Percentiles rank a stretch among this genome's conserved stretches.
These are phyloP conservation scores for Hetaerina americana DNA, from an alignment of 1,140 invertebrate genomes.

Conservation along the genomic window DNA sequence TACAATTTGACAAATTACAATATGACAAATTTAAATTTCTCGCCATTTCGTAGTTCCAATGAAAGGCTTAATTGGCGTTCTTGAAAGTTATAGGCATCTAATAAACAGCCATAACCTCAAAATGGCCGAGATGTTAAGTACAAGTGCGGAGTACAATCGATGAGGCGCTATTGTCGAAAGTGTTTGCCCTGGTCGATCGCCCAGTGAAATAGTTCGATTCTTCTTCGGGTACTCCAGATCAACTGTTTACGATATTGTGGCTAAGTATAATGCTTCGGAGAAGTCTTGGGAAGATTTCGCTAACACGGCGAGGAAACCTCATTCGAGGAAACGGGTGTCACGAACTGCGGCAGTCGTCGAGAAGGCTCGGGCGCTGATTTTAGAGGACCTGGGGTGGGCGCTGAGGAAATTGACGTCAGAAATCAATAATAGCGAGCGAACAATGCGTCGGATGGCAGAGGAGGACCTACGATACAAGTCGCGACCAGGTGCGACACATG, in stretches of 20 bases:
- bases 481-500: not conserved
- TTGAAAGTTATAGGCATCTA: not conserved
- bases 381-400: not conserved
- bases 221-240: constrained; percentile 5
- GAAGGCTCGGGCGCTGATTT: constrained; percentile 3
- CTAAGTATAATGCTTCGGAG: constrained; percentile 2
- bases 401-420: not conserved
- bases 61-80: too few relatives aligned
- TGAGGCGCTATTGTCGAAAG: constrained; percentile 5
- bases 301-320: not conserved
- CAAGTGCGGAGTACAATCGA: constrained; percentile 7
- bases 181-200: constrained; percentile 1
- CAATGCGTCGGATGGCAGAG: not conserved
- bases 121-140: not conserved
- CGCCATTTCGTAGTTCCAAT: too few relatives aligned
- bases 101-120: not conserved
- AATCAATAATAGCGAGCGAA: not conserved
- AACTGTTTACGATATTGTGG: constrained; percentile 1
- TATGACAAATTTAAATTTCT: too few relatives aligned
- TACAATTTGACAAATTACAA: too few relatives aligned
- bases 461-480: constrained; percentile 2
- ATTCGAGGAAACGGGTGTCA: not conserved
- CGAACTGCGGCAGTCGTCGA: not conserved
- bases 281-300: not conserved
- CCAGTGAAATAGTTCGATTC: not conserved